Evolutionary conservation across 1,140 invertebrate species (phyloP).

Genomic region (Eumaeus atala): DNA sequence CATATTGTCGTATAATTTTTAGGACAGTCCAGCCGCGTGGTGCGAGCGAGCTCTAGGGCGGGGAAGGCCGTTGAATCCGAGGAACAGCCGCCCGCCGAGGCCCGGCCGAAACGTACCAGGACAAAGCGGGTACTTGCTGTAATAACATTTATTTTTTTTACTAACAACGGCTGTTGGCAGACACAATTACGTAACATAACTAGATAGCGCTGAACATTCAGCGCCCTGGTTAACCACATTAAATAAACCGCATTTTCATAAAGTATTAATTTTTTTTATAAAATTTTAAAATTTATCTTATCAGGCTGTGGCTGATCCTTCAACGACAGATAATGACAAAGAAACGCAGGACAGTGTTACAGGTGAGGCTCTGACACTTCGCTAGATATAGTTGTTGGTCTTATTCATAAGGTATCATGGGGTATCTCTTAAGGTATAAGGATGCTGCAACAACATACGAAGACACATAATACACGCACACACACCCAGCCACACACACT

Average conservation of each 20-base stretch:
- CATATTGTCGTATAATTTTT: neutral
- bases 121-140: conserved; percentile 43
- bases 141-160: neutral
- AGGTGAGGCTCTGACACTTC: conserved; percentile 31
- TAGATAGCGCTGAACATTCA: too few species aligned
- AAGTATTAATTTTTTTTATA: too few species aligned
- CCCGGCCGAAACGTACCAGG: conserved; percentile 44
- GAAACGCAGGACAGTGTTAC: conserved; percentile 31
- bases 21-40: conserved; percentile 23
- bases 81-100: conserved; percentile 22
- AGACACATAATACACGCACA: too few species aligned
- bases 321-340: conserved; percentile 27
- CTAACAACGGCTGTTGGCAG: neutral
- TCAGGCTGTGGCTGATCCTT: conserved; percentile 22
- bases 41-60: conserved; percentile 33
- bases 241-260: too few species aligned
- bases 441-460: too few species aligned
- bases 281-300: neutral
- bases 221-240: too few species aligned
- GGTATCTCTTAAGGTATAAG: too few species aligned
- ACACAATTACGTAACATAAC: too few species aligned
- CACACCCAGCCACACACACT: too few species aligned
- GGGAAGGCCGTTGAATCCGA: conserved; percentile 21
- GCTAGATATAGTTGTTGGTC: too few species aligned
- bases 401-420: too few species aligned